Evolutionary conservation across 2,113 vertebrate species (phyloP).

Genomic region (Xiphophorus hellerii): DNA sequence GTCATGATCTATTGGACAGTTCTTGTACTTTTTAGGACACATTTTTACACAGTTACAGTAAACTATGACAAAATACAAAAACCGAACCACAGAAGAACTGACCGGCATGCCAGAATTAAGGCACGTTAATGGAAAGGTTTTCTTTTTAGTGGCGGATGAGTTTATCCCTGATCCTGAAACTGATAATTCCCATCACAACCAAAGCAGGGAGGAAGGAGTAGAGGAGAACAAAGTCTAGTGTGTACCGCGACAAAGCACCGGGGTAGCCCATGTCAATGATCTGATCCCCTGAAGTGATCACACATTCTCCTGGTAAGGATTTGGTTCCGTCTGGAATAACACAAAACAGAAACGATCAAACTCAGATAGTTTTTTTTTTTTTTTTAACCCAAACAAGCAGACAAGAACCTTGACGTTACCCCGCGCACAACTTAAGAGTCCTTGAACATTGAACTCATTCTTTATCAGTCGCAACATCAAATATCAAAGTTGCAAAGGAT

Average conservation of each 20-base stretch:
- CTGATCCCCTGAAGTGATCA: constrained; percentile 78
- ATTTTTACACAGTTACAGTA: no score
- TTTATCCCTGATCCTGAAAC: constrained; percentile 89
- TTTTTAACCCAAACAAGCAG: background rate
- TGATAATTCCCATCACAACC: constrained; percentile 82
- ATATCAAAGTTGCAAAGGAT: background rate
- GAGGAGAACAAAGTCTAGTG: constrained; percentile 85
- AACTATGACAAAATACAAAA: background rate
- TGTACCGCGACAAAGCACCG: constrained; percentile 83
- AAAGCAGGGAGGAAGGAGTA: constrained; percentile 90
- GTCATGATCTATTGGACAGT: no score
- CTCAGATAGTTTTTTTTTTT: background rate
- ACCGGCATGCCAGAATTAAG: background rate
- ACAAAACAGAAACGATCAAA: background rate
- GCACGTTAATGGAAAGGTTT: background rate
- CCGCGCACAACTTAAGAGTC: background rate
- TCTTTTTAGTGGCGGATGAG: constrained; percentile 76
- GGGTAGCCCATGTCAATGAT: constrained; percentile 87
- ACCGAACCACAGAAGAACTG: background rate
- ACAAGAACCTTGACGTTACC: background rate
- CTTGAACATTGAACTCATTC: constrained; percentile 8
- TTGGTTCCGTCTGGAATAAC: constrained; percentile 53
- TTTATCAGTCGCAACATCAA: background rate
- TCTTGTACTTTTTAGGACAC: no score
- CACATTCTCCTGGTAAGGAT: constrained; percentile 67